Percentiles rank a stretch among this genome's conserved stretches.
Conservation (phyloP, 2,797 vertebrate genomes). For the Microcaecilia unicolor region DNA sequence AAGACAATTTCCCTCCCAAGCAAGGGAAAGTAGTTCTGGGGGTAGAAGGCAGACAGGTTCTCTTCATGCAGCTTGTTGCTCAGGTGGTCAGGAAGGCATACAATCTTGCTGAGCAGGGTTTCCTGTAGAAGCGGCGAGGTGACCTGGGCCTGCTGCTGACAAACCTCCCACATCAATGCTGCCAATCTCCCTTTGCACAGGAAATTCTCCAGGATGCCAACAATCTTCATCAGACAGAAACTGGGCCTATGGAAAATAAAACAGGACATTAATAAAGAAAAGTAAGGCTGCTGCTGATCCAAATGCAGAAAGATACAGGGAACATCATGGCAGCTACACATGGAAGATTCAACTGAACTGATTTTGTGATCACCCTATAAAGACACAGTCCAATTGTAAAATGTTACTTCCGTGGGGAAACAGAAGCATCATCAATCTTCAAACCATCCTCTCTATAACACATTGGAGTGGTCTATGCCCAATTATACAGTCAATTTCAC, state of each 20-base stretch:
- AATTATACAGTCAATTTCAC: too few species aligned
- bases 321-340: too few species aligned
- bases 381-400: accelerated
- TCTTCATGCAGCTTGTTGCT: constrained; percentile 65
- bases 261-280: accelerated
- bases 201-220: constrained; percentile 57
- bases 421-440: neutral
- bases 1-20: constrained; percentile 54
- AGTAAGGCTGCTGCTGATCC: too few species aligned
- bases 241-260: constrained; percentile 46
- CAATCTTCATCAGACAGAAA: constrained; percentile 38
- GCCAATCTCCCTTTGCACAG: constrained; percentile 52
- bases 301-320: too few species aligned
- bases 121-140: constrained; percentile 54
- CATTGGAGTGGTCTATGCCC: too few species aligned
- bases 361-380: too few species aligned
- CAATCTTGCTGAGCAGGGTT: constrained; percentile 54
- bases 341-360: accelerated
- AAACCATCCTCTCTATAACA: too few species aligned
- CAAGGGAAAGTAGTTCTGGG: constrained; percentile 72
- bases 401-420: neutral
- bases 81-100: constrained; percentile 64
- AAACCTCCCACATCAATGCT: constrained; percentile 64
- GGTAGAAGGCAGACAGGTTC: constrained; percentile 57
- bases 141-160: constrained; percentile 28